phyloP scores from a whole-genome alignment of 2,113 vertebrate species.

The Marmota flaviventris region DNA sequence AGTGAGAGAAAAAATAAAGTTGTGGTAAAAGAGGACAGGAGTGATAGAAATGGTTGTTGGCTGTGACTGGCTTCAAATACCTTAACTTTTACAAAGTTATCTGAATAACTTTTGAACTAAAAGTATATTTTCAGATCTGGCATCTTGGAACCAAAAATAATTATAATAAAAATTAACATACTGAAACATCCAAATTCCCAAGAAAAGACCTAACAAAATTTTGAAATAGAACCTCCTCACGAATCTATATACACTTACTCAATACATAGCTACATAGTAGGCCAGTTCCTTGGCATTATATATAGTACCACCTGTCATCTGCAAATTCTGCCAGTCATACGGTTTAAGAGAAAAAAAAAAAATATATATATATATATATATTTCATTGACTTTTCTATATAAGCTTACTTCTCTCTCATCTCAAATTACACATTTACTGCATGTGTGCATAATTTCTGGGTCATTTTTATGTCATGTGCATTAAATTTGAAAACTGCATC shows the following conservation, averaged over 20 bases:
- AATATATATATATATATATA: background rate
- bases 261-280: background rate
- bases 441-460: background rate
- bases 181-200: background rate
- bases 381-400: background rate
- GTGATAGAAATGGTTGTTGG: background rate
- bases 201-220: background rate
- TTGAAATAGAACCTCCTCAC: background rate
- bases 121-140: background rate
- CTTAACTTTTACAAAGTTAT: background rate
- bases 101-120: background rate
- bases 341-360: background rate
- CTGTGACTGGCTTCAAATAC: background rate
- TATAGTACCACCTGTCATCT: background rate
- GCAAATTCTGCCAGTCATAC: background rate
- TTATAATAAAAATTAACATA: background rate
- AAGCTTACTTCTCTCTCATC: background rate
- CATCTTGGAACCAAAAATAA: background rate
- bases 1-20: background rate
- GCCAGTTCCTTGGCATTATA: background rate
- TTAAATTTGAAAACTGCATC: background rate
- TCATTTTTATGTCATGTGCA: background rate
- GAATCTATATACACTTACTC: background rate
- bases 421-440: accelerated
- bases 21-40: background rate